These are phyloP conservation scores for Aphidius ervi DNA, from an alignment of 1,140 invertebrate species.

Conservation along the genomic window DNA sequence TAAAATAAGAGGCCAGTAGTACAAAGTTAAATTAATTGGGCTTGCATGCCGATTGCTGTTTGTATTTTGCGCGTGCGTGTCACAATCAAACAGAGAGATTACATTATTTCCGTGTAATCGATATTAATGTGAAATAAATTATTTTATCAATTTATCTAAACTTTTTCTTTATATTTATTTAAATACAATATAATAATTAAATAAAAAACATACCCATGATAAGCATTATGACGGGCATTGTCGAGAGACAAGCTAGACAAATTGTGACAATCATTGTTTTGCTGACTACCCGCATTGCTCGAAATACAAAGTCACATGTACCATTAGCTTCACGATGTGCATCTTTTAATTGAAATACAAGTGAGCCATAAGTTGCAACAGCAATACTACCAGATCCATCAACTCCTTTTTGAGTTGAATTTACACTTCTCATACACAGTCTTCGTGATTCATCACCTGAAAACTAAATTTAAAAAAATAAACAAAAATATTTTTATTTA, in stretches of 20 bases:
- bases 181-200: constrained; percentile 2
- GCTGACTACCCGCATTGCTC: constrained; percentile 69
- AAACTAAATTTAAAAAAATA: constrained; percentile 52
- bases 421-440: constrained; percentile 60
- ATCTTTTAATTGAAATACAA: constrained; percentile 76
- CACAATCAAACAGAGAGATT: constrained; percentile 15
- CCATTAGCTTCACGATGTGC: constrained; percentile 74
- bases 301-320: constrained; percentile 71
- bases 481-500: constrained; percentile 14
- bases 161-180: background rate
- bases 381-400: constrained; percentile 51
- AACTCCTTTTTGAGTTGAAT: constrained; percentile 43
- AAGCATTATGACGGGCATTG: constrained; percentile 67
- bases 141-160: background rate
- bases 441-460: constrained; percentile 70
- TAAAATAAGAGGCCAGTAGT: constrained; percentile 19
- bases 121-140: background rate
- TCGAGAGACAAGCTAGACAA: constrained; percentile 61
- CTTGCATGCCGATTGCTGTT: constrained; percentile 26
- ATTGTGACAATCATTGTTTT: constrained; percentile 70
- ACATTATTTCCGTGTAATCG: background rate
- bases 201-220: constrained; percentile 64
- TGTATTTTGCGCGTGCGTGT: constrained; percentile 24
- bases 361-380: constrained; percentile 69
- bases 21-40: constrained; percentile 27